Base-by-base conservation (phyloP, 2,797 vertebrate genomes). In the Leuciscus waleckii region DNA sequence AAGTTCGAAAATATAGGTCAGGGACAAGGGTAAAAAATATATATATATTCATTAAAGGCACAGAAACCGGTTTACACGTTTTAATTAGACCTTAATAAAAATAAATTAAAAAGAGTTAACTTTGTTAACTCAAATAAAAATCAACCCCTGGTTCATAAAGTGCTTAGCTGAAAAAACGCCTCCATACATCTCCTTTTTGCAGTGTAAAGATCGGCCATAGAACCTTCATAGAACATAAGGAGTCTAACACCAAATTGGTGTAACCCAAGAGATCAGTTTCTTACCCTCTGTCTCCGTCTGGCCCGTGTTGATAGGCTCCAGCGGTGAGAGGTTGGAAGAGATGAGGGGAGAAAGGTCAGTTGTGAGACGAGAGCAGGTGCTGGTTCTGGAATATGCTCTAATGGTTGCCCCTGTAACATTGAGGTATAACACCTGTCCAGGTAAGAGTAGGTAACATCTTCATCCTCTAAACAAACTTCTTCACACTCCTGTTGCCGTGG, bases 231-330 rank as follows among this genome's bases (percentile, higher is more conserved):
- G 11, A n/a, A 68, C 23, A 83, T 46, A 68, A 68, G 16, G 39
- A 8, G 49, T 43, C 63, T 77, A 37, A 63, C 14, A 49, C 10
- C 46, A 3, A 51, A 63, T 58, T 32, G 81, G 58, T 76, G 74
- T 56, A 54, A 54, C 82, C 17, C 26, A 43, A 39, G 41, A n/a
- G 7, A 16, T 58, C 9, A 37, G 7, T 29, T 49, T 51, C 67
- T 87, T 92, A 96, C 96, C 94, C 92, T 92, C 68, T 95, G 94
- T 91, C 95, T 94, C 80, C 95, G 94, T 4, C 95, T 91, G 1
- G 94, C 74, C 41, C 95, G 94, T 74, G 95, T 94, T 17, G 95
- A 93, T 80, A 91, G 86, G 19, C 92, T 93, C 84, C 92, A 91
- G 1, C 90, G 87, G 2, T 95, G 90, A 29, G 89, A 86, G 46